Evolutionary conservation across 2,113 vertebrate genomes (phyloP), one percentile per base, ranked within the genome.

Genomic region (Lepus timidus): DNA sequence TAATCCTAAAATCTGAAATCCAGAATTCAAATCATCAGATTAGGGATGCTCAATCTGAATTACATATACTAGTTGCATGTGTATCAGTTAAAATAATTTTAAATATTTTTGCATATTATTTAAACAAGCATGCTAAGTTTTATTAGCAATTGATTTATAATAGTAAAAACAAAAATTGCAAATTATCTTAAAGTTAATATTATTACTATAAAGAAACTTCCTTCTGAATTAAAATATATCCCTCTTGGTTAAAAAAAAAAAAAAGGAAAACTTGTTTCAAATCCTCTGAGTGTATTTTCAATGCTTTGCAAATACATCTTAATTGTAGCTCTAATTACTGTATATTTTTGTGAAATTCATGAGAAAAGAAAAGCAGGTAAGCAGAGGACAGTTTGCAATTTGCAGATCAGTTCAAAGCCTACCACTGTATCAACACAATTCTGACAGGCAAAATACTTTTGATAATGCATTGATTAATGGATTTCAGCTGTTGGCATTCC

Each of bases 381-480:
- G 11, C 11, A 61, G 5, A 10, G 1, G 27, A 70, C 58, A 61
- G 14, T 68, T 19, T 70, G 12, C 49, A 79, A 67, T 62, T 23
- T 39, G 23, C 81, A 1, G 9, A 68, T 80, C 33, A 44, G 6
- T 81, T 83, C 75, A 91, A 84, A 71, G 13, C 6, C n/a, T 64
- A 2, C 4, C 70, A 5, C 31, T 55, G 23, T 36, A 64, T 52
- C 44, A 67, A 75, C 14, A 85, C 67, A 81, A 58, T 31, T 36
- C 51, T 82, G 58, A 86, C 16, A 55, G 74, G 62, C 25, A 62
- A 71, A 88, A 83, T 88, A 14, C 27, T 71, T 81, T 68, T 93
- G 51, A 68, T 81, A 58, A 78, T 27, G 4, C 93, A 91, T 58
- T 89, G 79, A 91, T 85, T 49, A 82, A 82, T 62, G 17, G 29